A percentile compares a stretch with the other conserved stretches of the same genome.
These are phyloP conservation scores for Cuculus canorus DNA, from an alignment of 2,797 vertebrate species.

Conservation along the genomic window DNA sequence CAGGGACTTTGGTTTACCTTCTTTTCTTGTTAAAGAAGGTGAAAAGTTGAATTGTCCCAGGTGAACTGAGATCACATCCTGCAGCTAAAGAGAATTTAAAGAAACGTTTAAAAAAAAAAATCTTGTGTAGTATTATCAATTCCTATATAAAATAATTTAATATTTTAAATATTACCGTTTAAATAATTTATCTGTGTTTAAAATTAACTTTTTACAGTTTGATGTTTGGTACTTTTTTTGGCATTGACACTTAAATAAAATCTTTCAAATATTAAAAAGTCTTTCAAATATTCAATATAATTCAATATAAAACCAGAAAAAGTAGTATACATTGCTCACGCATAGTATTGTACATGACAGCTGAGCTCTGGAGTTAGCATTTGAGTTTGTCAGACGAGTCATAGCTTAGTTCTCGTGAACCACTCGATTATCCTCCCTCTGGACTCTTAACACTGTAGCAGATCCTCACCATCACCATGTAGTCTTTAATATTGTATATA, in stretches of 20 bases:
- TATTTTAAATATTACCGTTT: conserved; percentile 51
- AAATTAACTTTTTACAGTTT: conserved; percentile 56
- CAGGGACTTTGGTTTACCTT: conserved; percentile 28
- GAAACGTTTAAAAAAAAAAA: conserved; percentile 44
- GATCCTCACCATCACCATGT: background rate
- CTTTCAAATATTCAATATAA: conserved; percentile 51
- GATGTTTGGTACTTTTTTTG: conserved; percentile 4
- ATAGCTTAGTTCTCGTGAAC: background rate
- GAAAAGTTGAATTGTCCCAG: conserved; percentile 17
- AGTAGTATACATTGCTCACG: conserved; percentile 61
- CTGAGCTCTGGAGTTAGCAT: conserved; percentile 44
- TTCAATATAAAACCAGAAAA: conserved; percentile 60
- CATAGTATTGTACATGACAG: conserved; percentile 45
- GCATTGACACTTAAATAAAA: background rate
- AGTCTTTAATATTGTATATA: conserved; percentile 20
- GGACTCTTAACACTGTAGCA: background rate
- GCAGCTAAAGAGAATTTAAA: conserved; percentile 39
- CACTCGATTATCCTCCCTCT: background rate
- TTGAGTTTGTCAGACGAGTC: conserved; percentile 18
- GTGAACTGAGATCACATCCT: conserved; percentile 16
- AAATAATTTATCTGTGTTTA: conserved; percentile 60
- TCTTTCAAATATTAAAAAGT: conserved; percentile 57
- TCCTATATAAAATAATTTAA: conserved; percentile 64
- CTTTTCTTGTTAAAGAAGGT: conserved; percentile 5
- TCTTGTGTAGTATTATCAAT: conserved; percentile 23